phyloP scores from a whole-genome alignment of 1,140 invertebrate species.

The Aethina tumida region DNA sequence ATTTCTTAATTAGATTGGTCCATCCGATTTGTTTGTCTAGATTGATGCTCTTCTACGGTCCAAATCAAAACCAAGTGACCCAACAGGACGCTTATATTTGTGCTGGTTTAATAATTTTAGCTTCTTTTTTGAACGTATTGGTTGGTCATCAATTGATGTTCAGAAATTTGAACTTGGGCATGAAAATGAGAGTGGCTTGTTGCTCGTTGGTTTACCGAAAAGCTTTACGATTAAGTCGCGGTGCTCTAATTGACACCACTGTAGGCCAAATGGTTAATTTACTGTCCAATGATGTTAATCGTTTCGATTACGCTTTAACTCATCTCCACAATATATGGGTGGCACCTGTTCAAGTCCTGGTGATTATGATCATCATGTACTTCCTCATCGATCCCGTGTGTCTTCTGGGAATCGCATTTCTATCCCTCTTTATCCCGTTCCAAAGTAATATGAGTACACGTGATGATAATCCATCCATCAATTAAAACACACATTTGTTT shows the following conservation, averaged over 20 bases:
- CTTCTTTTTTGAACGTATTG: slow-evolving; percentile 50
- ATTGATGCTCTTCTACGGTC: slow-evolving; percentile 47
- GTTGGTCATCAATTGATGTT: slow-evolving; percentile 74
- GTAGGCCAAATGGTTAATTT: slow-evolving; percentile 78
- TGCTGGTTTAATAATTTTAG: slow-evolving; percentile 58
- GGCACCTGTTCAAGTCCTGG: slow-evolving; percentile 62
- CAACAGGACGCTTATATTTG: slow-evolving; percentile 54
- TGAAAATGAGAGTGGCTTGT: slow-evolving; percentile 58
- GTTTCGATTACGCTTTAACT: slow-evolving; percentile 54
- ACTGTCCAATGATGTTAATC: slow-evolving; percentile 69
- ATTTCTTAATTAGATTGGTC: slow-evolving; percentile 20
- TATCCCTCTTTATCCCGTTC: slow-evolving; percentile 72
- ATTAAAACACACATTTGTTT: slow-evolving; percentile 53
- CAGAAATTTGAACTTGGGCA: slow-evolving; percentile 51
- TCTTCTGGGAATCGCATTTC: slow-evolving; percentile 62
- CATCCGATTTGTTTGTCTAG: slow-evolving; percentile 26
- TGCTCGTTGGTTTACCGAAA: slow-evolving; percentile 60
- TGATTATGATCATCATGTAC: slow-evolving; percentile 66
- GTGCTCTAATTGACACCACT: slow-evolving; percentile 61
- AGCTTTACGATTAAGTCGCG: slow-evolving; percentile 49
- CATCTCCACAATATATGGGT: slow-evolving; percentile 58
- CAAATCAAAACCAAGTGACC: slow-evolving; percentile 29
- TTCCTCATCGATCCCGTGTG: slow-evolving; percentile 57
- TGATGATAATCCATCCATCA: slow-evolving; percentile 57
- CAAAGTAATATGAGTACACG: slow-evolving; percentile 68